A percentile compares a stretch with the other conserved stretches of the same genome.
These are phyloP conservation scores for Leptestheria dahalacensis DNA, from an alignment of 1,140 invertebrate species.

Conservation along the genomic window DNA sequence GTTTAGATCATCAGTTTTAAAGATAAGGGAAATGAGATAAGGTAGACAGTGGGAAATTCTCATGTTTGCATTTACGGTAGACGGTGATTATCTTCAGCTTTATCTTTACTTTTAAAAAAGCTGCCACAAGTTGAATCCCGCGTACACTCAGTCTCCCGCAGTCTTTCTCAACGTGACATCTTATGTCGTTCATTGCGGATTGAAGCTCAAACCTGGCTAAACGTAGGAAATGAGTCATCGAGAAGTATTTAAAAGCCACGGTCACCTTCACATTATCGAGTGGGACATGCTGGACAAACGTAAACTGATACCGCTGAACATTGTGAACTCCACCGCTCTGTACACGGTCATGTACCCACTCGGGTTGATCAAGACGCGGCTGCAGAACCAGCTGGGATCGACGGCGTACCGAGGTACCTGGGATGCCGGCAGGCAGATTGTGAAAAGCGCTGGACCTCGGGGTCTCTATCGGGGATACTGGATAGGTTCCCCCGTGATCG, in stretches of 20 bases:
- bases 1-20: too few relatives aligned
- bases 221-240: background rate
- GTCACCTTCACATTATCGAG: constrained; percentile 64
- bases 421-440: constrained; percentile 82
- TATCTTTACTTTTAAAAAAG: too few relatives aligned
- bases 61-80: too few relatives aligned
- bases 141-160: too few relatives aligned
- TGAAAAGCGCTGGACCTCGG: constrained; percentile 60
- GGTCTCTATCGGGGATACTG: constrained; percentile 89
- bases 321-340: constrained; percentile 68
- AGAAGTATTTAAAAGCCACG: too few relatives aligned
- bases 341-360: constrained; percentile 84
- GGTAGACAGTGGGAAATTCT: too few relatives aligned
- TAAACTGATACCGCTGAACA: constrained; percentile 80
- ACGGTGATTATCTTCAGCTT: too few relatives aligned
- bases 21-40: too few relatives aligned
- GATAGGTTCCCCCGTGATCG: constrained; percentile 71
- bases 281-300: constrained; percentile 97
- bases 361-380: constrained; percentile 88
- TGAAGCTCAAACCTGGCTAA: background rate
- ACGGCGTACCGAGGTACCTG: constrained; percentile 60
- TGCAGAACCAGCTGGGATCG: constrained; percentile 74
- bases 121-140: too few relatives aligned
- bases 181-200: too few relatives aligned
- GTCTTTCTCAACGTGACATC: too few relatives aligned